Conservation (phyloP, 1,140 invertebrate genomes). For the Drosophila mayri region DNA sequence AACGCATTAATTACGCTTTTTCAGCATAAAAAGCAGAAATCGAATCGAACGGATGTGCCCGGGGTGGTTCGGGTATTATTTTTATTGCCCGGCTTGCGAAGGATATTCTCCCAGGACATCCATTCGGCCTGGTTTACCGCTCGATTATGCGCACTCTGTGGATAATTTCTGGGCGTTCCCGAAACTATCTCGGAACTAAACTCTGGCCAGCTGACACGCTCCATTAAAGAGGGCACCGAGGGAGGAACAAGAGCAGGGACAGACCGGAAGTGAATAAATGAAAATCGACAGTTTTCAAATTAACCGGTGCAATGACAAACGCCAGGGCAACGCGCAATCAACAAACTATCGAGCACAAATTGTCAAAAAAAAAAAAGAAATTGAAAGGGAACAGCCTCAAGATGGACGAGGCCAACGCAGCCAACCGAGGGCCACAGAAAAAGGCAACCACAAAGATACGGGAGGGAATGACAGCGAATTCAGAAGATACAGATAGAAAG, state of each 20-base stretch:
- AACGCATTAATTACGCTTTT: conserved; percentile 81
- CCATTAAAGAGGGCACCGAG: conserved; percentile 13
- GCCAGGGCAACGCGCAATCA: conserved; percentile 23
- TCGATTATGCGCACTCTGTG: conserved; percentile 66
- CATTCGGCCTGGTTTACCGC: conserved; percentile 72
- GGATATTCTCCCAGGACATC: conserved; percentile 33
- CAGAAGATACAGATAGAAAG: conserved; percentile 4
- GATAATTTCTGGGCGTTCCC: conserved; percentile 42
- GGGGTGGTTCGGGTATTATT: conserved; percentile 56
- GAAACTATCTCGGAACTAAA: conserved; percentile 53
- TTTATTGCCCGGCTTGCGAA: conserved; percentile 29
- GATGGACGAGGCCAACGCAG: conserved; percentile 25
- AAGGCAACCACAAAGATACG: conserved; percentile 52
- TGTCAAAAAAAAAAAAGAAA: conserved; percentile 55
- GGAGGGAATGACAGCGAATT: conserved; percentile 3
- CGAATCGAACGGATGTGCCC: conserved; percentile 53
- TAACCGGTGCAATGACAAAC: conserved; percentile 73
- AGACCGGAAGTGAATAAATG: conserved; percentile 72
- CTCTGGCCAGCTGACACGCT: conserved; percentile 64
- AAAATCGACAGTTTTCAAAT: conserved; percentile 78
- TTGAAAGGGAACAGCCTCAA: conserved; percentile 4
- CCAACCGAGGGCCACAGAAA: conserved; percentile 57
- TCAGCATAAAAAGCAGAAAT: conserved; percentile 64
- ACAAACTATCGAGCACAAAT: conserved; percentile 56
- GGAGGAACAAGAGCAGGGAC: conserved; percentile 4